Evolutionary conservation across 2,888 invertebrate species (phyloP).

Genomic region (Sicus ferrugineus): DNA sequence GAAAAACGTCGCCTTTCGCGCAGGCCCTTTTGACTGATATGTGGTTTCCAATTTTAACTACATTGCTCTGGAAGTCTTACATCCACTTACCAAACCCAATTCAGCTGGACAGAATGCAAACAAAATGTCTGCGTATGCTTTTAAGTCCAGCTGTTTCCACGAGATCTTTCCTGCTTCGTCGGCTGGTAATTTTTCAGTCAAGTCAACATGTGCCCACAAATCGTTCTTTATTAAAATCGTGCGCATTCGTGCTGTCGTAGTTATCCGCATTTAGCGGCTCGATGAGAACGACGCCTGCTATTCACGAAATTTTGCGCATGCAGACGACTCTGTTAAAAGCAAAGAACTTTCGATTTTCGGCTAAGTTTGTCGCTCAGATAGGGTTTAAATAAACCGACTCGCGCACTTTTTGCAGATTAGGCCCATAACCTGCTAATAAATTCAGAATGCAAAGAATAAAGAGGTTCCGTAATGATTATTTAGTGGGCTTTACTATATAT

Average conservation of each 20-base stretch:
- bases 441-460: too few species aligned
- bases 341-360: not conserved
- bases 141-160: not conserved
- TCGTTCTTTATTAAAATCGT: not conserved
- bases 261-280: conserved; percentile 3
- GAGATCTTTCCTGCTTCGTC: not conserved
- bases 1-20: not conserved
- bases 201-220: not conserved
- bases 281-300: not conserved
- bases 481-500: too few species aligned
- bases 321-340: not conserved
- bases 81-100: not conserved
- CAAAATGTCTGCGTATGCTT: not conserved
- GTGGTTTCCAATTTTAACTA: not conserved
- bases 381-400: not conserved
- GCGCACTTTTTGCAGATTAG: not conserved
- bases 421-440: not conserved
- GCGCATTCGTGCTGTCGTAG: not conserved
- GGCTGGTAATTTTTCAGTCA: not conserved
- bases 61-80: not conserved
- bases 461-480: too few species aligned
- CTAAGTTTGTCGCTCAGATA: not conserved
- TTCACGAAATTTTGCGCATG: not conserved
- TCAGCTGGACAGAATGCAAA: not conserved
- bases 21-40: not conserved